A percentile compares a stretch with the other conserved stretches of the same genome.
These are phyloP conservation scores for Zygaena filipendulae DNA, from an alignment of 2,888 invertebrate genomes.

Conservation along the genomic window DNA sequence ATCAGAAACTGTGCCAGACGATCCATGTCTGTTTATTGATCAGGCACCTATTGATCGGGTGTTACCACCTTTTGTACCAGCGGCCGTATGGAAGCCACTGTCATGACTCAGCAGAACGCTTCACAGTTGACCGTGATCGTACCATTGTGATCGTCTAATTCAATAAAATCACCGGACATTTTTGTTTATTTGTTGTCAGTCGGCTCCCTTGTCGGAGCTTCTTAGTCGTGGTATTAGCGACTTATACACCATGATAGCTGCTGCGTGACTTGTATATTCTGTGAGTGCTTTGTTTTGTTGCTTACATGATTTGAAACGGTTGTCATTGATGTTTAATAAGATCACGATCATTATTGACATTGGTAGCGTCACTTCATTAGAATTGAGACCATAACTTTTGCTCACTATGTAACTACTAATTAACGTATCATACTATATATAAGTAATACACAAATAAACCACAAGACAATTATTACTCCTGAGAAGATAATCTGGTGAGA, in stretches of 20 bases:
- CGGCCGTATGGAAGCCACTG: conserved; percentile 42
- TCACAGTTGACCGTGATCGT: conserved; percentile 29
- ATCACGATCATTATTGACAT: too few species aligned
- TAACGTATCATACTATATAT: too few species aligned
- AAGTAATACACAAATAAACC: too few species aligned
- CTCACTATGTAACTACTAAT: too few species aligned
- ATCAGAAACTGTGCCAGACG: too few species aligned
- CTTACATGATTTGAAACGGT: too few species aligned
- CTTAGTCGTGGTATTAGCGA: conserved; percentile 46
- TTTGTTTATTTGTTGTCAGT: conserved; percentile 50
- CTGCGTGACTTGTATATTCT: conserved; percentile 35
- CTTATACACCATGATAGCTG: conserved; percentile 42
- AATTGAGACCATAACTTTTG: too few species aligned
- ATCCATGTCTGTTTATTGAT: conserved; percentile 56
- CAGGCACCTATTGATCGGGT: conserved; percentile 59
- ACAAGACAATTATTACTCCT: too few species aligned
- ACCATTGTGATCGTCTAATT: conserved; percentile 64
- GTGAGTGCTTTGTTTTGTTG: conserved; percentile 13
- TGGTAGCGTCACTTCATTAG: too few species aligned
- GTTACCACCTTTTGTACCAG: conserved; percentile 59
- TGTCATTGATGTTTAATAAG: too few species aligned
- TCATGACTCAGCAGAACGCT: conserved; percentile 45
- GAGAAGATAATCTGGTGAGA: too few species aligned
- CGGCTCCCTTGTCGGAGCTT: conserved; percentile 51
- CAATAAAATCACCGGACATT: conserved; percentile 65